Conservation (phyloP, 2,113 vertebrate species). For the Syrmaticus mikado region DNA sequence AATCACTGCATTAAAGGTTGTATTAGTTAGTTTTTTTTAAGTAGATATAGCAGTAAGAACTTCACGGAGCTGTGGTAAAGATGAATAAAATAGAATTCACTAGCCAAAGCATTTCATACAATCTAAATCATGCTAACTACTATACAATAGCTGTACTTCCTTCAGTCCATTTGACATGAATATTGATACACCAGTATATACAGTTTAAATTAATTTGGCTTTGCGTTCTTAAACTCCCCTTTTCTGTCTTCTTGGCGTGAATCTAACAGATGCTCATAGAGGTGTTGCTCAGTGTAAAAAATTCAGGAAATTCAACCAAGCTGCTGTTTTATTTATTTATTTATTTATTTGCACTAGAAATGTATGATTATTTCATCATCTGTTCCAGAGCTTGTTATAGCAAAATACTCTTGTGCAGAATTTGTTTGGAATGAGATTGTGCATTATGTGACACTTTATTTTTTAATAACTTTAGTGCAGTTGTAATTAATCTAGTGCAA, state of each 20-base stretch:
- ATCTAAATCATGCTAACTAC: neutral
- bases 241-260: neutral
- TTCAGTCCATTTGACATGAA: neutral
- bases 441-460: neutral
- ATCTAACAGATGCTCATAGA: neutral
- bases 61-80: neutral
- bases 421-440: neutral
- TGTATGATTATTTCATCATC: neutral
- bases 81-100: neutral
- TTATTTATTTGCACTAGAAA: neutral
- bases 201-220: neutral
- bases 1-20: neutral
- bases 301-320: neutral
- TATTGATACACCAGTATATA: neutral
- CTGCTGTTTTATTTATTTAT: neutral
- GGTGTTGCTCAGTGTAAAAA: neutral
- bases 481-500: neutral
- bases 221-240: neutral
- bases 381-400: neutral
- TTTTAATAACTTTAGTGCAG: neutral
- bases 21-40: neutral
- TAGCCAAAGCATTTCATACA: neutral
- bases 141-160: neutral
- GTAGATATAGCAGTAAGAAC: neutral
- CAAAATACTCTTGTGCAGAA: neutral